These are phyloP conservation scores for Popillia japonica DNA, from an alignment of 1,140 invertebrate genomes.

Conservation along the genomic window DNA sequence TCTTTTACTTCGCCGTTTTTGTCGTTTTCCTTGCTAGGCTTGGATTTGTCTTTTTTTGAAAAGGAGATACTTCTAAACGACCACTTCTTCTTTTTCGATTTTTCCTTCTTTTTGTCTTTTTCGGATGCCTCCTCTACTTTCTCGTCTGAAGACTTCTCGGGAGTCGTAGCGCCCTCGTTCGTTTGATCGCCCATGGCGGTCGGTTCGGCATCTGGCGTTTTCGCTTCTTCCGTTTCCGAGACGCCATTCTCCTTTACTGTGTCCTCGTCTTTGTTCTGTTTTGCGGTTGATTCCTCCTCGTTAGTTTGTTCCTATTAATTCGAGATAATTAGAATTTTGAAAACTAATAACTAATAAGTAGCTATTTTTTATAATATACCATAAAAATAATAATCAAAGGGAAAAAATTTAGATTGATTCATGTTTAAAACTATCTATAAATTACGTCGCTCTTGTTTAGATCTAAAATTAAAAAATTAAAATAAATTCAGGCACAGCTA, in stretches of 20 bases:
- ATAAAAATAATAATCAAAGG: too few relatives aligned
- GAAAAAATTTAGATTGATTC: too few relatives aligned
- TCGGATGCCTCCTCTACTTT: conserved; percentile 71
- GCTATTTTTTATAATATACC: too few relatives aligned
- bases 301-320: conserved; percentile 7
- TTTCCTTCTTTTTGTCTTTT: conserved; percentile 78
- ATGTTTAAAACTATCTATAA: too few relatives aligned
- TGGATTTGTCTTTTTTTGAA: conserved; percentile 84
- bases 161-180: conserved; percentile 66
- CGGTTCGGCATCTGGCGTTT: conserved; percentile 58
- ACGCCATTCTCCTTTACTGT: conserved; percentile 61
- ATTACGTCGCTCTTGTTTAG: too few relatives aligned
- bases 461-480: too few relatives aligned
- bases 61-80: conserved; percentile 83
- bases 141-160: conserved; percentile 60
- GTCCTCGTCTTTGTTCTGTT: conserved; percentile 70
- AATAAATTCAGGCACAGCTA: too few relatives aligned
- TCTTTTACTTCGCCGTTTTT: conserved; percentile 59
- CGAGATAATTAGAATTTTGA: conserved; percentile 1
- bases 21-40: conserved; percentile 73
- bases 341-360: background rate
- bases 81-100: conserved; percentile 87
- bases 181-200: conserved; percentile 61
- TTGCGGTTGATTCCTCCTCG: background rate
- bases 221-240: conserved; percentile 55